phyloP scores from a whole-genome alignment of 2,113 vertebrate species.

The Zosterops pallidus region DNA sequence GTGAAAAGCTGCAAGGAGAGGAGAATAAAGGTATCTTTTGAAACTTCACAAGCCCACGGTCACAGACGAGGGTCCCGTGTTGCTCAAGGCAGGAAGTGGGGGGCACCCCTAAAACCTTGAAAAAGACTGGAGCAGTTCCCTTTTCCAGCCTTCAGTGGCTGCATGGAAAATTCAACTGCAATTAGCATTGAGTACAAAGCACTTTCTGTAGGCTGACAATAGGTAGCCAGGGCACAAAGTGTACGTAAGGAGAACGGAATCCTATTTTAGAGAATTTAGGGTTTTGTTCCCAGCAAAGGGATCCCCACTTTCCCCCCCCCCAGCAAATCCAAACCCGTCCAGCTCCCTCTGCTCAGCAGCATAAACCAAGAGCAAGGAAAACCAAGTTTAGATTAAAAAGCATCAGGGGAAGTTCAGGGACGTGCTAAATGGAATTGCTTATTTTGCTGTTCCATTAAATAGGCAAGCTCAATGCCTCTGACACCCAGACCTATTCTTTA shows the following conservation, averaged over 20 bases:
- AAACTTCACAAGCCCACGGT: neutral
- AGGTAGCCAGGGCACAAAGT: conserved; percentile 9
- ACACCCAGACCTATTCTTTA: conserved; percentile 38
- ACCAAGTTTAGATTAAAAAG: conserved; percentile 41
- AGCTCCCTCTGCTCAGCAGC: neutral
- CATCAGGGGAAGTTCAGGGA: conserved; percentile 28
- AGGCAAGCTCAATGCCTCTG: conserved; percentile 37
- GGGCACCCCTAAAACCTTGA: conserved; percentile 24
- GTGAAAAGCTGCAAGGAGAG: conserved; percentile 12
- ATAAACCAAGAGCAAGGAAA: neutral
- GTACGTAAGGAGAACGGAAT: neutral
- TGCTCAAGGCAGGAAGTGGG: conserved; percentile 16
- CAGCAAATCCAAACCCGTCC: neutral
- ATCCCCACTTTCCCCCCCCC: neutral
- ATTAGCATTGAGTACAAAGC: conserved; percentile 15
- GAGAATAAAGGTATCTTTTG: conserved; percentile 43
- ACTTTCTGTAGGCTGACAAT: conserved; percentile 46
- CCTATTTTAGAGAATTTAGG: neutral
- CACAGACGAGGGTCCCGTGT: neutral
- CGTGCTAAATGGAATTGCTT: conserved; percentile 61
- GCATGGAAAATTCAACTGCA: neutral
- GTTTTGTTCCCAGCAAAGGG: neutral
- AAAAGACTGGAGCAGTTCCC: conserved; percentile 18
- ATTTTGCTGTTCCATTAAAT: conserved; percentile 65
- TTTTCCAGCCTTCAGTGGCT: conserved; percentile 1